Conservation (phyloP, 2,113 vertebrate species). For the Elephas maximus region DNA sequence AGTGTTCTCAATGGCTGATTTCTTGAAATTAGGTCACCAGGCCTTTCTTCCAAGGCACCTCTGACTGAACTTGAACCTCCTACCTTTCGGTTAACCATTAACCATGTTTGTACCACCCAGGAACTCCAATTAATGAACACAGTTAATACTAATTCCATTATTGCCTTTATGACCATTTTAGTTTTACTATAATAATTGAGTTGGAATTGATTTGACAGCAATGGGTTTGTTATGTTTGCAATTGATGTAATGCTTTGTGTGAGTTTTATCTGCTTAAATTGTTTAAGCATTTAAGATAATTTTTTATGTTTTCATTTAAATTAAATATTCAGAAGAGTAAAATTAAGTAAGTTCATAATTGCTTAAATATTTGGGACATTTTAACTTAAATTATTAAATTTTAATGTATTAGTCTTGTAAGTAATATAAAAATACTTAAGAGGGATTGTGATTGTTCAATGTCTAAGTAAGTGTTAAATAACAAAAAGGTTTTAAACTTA, state of each 20-base stretch:
- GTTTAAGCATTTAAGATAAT: conserved; percentile 18
- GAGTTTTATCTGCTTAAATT: neutral
- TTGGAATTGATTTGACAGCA: too few species aligned
- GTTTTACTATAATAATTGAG: neutral
- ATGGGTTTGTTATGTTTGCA: neutral
- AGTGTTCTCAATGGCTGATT: too few species aligned
- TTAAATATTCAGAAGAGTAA: conserved; percentile 48
- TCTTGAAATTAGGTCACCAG: too few species aligned
- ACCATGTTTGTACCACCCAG: too few species aligned
- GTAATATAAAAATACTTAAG: conserved; percentile 54
- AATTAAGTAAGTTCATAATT: neutral
- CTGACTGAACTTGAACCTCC: too few species aligned
- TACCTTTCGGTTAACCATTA: too few species aligned
- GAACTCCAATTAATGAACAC: too few species aligned
- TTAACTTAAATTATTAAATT: conserved; percentile 1
- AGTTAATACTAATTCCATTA: neutral
- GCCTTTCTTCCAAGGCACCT: too few species aligned
- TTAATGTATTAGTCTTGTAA: neutral
- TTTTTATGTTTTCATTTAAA: conserved; percentile 9
- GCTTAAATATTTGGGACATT: conserved; percentile 39
- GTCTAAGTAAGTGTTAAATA: conserved; percentile 53
- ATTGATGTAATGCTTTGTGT: neutral
- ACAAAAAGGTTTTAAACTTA: conserved; percentile 3
- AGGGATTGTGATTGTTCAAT: neutral
- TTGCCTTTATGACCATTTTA: neutral